Base-by-base conservation (phyloP, 2,888 invertebrate genomes). In the Ornithoptera priamus region DNA sequence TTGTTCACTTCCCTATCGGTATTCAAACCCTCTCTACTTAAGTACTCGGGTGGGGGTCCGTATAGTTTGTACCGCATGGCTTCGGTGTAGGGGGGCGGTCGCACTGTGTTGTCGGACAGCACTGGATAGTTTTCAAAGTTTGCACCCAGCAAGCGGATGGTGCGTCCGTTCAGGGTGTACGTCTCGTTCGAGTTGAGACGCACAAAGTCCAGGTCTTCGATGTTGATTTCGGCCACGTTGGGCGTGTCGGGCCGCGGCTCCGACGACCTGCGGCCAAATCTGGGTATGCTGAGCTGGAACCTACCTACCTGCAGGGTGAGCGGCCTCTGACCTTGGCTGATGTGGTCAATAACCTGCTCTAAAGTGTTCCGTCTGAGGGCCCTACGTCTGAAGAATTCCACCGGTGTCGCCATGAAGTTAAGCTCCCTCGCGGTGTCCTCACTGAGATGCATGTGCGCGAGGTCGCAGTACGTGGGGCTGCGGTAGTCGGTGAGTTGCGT, bases 1-100 rank as follows among this genome's bases (percentile, higher is more conserved):
- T 67, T 72, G 6, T 63, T 71, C 0, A 71, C 72, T 39, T 71
- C 70, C 18, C 73, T 73, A 46, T 69, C 71, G 24, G 72, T 68
- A 42, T 87, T 81, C 0, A 90, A 70, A 0, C 79, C 81, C 18
- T 89, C 90, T 0, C 89, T 74, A 36, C 88, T 86, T 0, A 88
- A 61, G 70, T 90, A 89, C 5, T 88, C 86, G 0, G 93, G 93
- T 0, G 93, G 93, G 0, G 93, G 93, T 0, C 93, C 93, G 59
- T 85, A 86, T 4, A 83, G 72, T 56, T 92, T 92, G 68, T 87
- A 86, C 0, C 92, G 75, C 78, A 90, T 84, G 0, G 89, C 88
- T 62, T 92, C 92, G 0, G 83, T 87, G 64, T 92, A 92, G 0
- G 92, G 88, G 0, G 93, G 93, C 0, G 92, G 92, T 1, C 86